Evolutionary conservation across 2,797 vertebrate species (phyloP).

Genomic region (Chiroxiphia lanceolata): DNA sequence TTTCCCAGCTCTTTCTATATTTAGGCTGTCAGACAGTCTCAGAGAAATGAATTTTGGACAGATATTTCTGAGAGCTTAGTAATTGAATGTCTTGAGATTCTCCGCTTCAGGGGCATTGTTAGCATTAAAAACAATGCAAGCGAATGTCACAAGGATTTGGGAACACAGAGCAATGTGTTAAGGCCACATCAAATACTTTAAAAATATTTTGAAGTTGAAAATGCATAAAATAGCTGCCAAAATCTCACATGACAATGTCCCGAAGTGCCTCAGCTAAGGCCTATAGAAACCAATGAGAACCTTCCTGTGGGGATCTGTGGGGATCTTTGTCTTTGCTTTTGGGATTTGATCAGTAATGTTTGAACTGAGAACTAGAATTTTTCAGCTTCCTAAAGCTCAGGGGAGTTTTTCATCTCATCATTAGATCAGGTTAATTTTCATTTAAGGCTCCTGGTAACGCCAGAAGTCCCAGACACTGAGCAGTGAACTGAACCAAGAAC

Average conservation of each 20-base stretch:
- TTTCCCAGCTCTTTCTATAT: slow-evolving; percentile 15
- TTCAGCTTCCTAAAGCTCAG: not conserved
- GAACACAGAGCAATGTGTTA: not conserved
- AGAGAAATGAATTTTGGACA: not conserved
- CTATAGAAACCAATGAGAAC: rapidly evolving
- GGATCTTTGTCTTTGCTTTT: not conserved
- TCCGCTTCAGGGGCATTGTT: not conserved
- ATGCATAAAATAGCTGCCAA: not conserved
- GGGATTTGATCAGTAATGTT: not conserved
- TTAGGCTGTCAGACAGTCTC: slow-evolving; percentile 28
- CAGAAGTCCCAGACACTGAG: not conserved
- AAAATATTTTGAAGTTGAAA: not conserved
- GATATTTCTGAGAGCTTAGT: not conserved
- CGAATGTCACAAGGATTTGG: not conserved
- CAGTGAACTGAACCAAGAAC: not conserved
- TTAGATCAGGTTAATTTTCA: not conserved
- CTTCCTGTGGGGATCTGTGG: not conserved
- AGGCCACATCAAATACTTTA: not conserved
- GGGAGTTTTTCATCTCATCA: not conserved
- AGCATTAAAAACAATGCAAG: not conserved
- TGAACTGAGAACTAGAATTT: not conserved
- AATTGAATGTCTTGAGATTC: not conserved
- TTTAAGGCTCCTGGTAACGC: not conserved
- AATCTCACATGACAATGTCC: not conserved
- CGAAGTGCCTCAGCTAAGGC: not conserved